Conservation (phyloP, 2,888 invertebrate genomes). For the Athalia circularis region DNA sequence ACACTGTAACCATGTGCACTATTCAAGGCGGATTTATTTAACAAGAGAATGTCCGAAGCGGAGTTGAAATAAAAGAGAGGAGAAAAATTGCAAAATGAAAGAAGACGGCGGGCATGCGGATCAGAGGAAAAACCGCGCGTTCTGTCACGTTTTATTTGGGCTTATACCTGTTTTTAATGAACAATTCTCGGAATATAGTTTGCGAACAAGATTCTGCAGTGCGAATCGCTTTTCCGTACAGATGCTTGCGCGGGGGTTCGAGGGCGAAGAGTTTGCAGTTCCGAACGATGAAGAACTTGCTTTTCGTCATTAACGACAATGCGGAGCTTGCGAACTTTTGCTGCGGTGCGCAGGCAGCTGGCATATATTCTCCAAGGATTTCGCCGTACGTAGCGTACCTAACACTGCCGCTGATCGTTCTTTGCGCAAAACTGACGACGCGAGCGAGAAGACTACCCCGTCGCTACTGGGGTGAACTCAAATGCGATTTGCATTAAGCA, state of each 20-base stretch:
- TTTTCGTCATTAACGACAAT: slow-evolving; percentile 59
- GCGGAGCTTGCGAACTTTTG: slow-evolving; percentile 47
- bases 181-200: too few species aligned
- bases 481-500: slow-evolving; percentile 71
- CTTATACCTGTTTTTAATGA: too few species aligned
- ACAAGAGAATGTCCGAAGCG: not conserved
- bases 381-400: not conserved
- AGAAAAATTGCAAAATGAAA: not conserved
- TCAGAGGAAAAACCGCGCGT: too few species aligned
- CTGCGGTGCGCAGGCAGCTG: slow-evolving; percentile 2
- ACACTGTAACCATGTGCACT: not conserved
- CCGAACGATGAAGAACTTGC: slow-evolving; percentile 49
- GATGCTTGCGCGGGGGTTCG: too few species aligned
- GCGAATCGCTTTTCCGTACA: too few species aligned
- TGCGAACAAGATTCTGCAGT: too few species aligned
- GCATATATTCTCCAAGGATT: slow-evolving; percentile 30
- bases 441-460: slow-evolving; percentile 29
- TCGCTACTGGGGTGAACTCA: slow-evolving; percentile 60
- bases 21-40: too few species aligned
- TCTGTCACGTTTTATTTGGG: too few species aligned
- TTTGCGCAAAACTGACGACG: not conserved
- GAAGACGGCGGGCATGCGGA: too few species aligned
- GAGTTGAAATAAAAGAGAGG: not conserved
- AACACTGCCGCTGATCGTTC: not conserved
- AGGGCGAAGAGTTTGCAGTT: not conserved